Evolutionary conservation across 2,888 invertebrate species (phyloP), one percentile per base, ranked within the genome.

Genomic region (Himalopsyche japonica): DNA sequence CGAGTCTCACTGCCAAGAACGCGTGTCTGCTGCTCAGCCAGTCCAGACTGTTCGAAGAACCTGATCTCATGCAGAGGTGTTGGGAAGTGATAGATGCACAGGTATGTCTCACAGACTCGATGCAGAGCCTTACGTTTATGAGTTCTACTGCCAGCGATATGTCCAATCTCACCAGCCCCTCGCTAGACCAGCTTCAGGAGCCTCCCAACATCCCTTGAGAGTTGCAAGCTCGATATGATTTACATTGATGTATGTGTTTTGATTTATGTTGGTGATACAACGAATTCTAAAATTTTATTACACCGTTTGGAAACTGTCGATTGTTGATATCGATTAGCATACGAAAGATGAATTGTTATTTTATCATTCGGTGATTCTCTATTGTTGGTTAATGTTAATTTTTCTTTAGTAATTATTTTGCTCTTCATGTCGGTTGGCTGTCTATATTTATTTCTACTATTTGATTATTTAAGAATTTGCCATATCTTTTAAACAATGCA

Each of bases 81-180:
- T 98, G 98, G 98, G 98, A 98, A 93, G 98, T 98, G 87, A 98
- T 99, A 90, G 98, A 98, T 92, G 98, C 98, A 82, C 97, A 97
- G 96, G 97, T 97, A 95, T 82, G 85, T 85, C 64, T 84, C 70
- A 76, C 70, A 24, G 86, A 86, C 78, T 84, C 82, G 32, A 83
- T 84, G 76, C 82, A 84, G 48, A 85, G 80, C 57, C 70, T 86
- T 30, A 80, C 84, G 43, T 81, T 79, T 47, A 83, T 80, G 32
- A 80, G 78, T 37, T 47, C 64, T 24, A 83, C 83, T 24, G 82
- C 86, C 32, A 85, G 70, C 37, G 80, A 84, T 30, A 84, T 85
- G 47, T 86, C 86, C 24, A 83, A 82, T 82, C 79, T 81, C 34
- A 85, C 86, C 49, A 84, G 82, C 79, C 85, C 85, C n/a, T 84